These are phyloP conservation scores for Arge pagana DNA, from an alignment of 2,888 invertebrate species.

Conservation along the genomic window DNA sequence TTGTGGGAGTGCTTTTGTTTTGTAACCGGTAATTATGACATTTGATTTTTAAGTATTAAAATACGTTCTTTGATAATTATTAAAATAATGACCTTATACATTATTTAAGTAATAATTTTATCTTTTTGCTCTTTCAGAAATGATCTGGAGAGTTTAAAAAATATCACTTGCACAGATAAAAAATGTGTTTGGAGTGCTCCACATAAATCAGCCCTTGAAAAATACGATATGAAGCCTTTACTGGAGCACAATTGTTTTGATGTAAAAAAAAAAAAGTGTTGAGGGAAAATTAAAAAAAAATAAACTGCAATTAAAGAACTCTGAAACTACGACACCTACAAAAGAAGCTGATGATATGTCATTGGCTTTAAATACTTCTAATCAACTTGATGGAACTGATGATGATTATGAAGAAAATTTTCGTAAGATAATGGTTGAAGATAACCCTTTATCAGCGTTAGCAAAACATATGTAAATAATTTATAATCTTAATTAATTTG, in stretches of 20 bases:
- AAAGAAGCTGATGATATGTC: background rate
- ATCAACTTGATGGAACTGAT: constrained; percentile 1
- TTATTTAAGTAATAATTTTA: background rate
- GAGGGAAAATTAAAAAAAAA: constrained; percentile 1
- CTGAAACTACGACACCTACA: background rate
- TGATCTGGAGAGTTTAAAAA: constrained; percentile 11
- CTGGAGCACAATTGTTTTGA: constrained; percentile 5
- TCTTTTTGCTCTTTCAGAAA: constrained; percentile 16
- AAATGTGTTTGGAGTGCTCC: constrained; percentile 8
- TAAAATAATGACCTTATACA: constrained; percentile 4
- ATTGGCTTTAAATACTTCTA: background rate
- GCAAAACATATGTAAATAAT: constrained; percentile 9
- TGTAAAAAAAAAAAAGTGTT: background rate
- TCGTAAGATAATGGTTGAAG: constrained; percentile 1
- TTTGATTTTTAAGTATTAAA: constrained; percentile 2
- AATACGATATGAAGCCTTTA: constrained; percentile 9
- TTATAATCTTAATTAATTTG: constrained; percentile 2
- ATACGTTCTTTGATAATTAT: background rate
- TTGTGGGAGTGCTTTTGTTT: constrained; percentile 5
- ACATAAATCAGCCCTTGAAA: constrained; percentile 5
- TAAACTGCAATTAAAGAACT: background rate
- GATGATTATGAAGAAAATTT: constrained; percentile 7
- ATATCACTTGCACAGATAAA: constrained; percentile 8
- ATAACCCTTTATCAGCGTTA: constrained; percentile 1
- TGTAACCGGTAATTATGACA: constrained; percentile 8